Evolutionary conservation across 2,113 vertebrate genomes (phyloP), one percentile per base, ranked within the genome.

Genomic region (Spheniscus mendiculus): DNA sequence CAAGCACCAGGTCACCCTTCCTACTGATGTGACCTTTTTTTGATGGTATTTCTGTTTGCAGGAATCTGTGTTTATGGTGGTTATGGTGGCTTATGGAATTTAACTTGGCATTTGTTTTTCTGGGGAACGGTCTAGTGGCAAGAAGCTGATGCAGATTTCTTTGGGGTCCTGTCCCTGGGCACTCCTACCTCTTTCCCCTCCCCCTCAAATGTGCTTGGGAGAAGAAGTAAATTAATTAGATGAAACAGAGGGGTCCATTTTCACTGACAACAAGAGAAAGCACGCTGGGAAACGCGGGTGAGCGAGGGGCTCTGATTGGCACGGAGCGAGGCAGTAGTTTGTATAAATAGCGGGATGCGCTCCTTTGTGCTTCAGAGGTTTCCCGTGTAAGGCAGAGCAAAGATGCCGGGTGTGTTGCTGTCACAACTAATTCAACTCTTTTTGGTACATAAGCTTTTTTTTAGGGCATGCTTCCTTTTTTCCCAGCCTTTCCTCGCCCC

Each of bases 331-430:
- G 73, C 12, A 16, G 66, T 58, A 81, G 9, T 42, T 38, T 38
- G 58, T 36, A 11, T 47, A 56, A 92, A 66, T 5, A 86, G 78
- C 19, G 8, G 89, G 93, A 81, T 66, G 55, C 4, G 3, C 78
- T 93, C 70, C 91, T 97, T 97, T 97, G 94, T 97, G 94, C 74
- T 59, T 9, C 49, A 50, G 49, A 83, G 89, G 12, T n/a, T 90
- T 85, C 58, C 50, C 4, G 2, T 30, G 53, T 40, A 4, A 30
- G 70, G 78, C 84, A 79, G 32, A 52, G 84, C 63, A 26, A 34
- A 55, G 71, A 74, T 66, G 84, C 53, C 2, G 42, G 10, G 11
- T 34, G 71, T 34, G 42, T 27, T 55, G 49, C 81, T 79, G 77
- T 62, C 20, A 0, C 1, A 4, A 21, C 30, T 49, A 7, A 36